These are phyloP conservation scores for Arenaria interpres DNA, from an alignment of 2,113 vertebrate species.

Conservation along the genomic window DNA sequence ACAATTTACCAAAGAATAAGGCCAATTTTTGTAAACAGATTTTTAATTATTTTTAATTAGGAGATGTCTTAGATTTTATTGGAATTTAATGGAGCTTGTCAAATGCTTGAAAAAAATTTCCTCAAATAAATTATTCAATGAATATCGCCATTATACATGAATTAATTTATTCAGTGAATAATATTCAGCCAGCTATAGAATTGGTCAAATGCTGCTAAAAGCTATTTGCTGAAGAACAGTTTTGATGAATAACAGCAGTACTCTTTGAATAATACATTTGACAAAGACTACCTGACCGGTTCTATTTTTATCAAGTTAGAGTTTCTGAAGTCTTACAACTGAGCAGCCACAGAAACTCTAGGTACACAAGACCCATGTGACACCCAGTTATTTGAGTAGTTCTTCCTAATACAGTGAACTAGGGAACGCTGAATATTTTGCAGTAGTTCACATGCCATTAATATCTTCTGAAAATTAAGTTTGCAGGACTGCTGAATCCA, in stretches of 20 bases:
- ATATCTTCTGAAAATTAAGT: neutral
- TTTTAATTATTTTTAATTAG: constrained; percentile 29
- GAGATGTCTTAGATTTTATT: neutral
- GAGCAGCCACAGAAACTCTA: neutral
- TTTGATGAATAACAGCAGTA: constrained; percentile 24
- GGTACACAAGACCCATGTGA: neutral
- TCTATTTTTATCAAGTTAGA: constrained; percentile 15
- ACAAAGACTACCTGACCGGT: neutral
- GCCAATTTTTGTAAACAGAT: constrained; percentile 16
- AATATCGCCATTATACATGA: constrained; percentile 18
- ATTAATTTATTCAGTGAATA: constrained; percentile 32
- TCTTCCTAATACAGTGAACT: neutral
- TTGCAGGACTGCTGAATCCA: neutral
- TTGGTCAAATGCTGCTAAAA: constrained; percentile 30
- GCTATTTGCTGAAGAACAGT: neutral
- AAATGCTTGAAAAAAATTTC: constrained; percentile 32
- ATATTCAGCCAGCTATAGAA: neutral
- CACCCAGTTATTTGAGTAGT: neutral
- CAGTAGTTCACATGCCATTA: neutral
- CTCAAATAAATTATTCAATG: constrained; percentile 40
- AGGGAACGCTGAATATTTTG: neutral
- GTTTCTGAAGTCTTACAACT: neutral
- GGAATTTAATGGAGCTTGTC: constrained; percentile 13
- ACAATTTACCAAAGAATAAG: neutral
- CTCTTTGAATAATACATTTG: constrained; percentile 2